These are phyloP conservation scores for Bradypodion ventrale DNA, from an alignment of 2,797 vertebrate species.

Conservation along the genomic window DNA sequence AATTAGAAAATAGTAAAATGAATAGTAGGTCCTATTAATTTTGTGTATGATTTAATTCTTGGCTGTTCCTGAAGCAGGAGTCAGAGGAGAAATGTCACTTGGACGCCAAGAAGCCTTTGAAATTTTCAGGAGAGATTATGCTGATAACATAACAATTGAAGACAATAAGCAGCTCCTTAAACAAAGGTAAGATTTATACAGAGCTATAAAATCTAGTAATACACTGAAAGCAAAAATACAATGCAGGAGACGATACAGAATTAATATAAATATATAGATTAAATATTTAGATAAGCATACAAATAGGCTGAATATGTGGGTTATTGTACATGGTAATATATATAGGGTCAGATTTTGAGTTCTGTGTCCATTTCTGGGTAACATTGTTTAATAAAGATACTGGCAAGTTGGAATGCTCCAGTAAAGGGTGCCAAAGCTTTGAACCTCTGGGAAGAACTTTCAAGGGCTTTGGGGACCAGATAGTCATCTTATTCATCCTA, in stretches of 20 bases:
- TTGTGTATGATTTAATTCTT: slow-evolving; percentile 38
- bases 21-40: slow-evolving; percentile 28
- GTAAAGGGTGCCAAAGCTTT: too few species aligned
- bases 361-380: too few species aligned
- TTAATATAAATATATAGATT: too few species aligned
- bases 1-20: slow-evolving; percentile 39
- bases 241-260: not conserved
- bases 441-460: too few species aligned
- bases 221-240: not conserved
- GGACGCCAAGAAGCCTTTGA: slow-evolving; percentile 91
- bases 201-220: not conserved
- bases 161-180: slow-evolving; percentile 88
- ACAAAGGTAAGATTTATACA: slow-evolving; percentile 80
- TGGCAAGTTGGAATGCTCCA: too few species aligned
- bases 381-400: not conserved
- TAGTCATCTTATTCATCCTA: too few species aligned
- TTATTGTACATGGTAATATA: not conserved
- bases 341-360: not conserved
- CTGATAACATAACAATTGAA: slow-evolving; percentile 82
- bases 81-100: slow-evolving; percentile 80
- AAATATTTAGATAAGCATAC: not conserved
- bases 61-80: slow-evolving; percentile 47
- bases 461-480: too few species aligned
- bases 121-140: slow-evolving; percentile 84
- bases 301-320: not conserved